Percentiles rank a stretch among this genome's conserved stretches.
Evolutionary conservation across 2,113 vertebrate species (phyloP).

Genomic region (Nothocercus julius): DNA sequence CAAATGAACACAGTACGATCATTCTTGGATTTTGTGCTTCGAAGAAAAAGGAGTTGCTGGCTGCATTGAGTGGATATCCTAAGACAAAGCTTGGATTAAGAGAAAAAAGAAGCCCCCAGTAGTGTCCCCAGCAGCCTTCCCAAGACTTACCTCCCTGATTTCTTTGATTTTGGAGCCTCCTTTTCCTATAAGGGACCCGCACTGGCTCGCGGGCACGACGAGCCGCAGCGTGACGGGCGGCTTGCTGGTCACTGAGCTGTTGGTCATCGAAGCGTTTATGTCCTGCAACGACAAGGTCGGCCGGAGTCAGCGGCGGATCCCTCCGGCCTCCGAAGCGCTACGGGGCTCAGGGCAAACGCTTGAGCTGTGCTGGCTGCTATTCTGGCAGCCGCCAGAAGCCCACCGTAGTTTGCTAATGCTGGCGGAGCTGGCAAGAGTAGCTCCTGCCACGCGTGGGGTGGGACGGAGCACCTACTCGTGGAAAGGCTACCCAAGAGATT

Average conservation of each 20-base stretch:
- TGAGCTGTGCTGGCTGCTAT: background rate
- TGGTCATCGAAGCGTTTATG: slow-evolving; percentile 90
- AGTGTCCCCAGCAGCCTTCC: background rate
- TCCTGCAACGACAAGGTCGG: slow-evolving; percentile 80
- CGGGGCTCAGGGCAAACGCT: background rate
- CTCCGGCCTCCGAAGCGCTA: background rate
- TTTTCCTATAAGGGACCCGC: slow-evolving; percentile 94
- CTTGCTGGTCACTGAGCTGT: slow-evolving; percentile 91
- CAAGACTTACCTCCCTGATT: slow-evolving; percentile 88
- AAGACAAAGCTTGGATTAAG: background rate
- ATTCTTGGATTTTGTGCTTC: background rate
- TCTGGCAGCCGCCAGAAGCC: background rate
- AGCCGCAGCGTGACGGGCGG: slow-evolving; percentile 91
- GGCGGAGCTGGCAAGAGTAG: background rate
- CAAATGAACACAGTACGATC: background rate
- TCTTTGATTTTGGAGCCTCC: slow-evolving; percentile 96
- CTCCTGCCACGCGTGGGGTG: background rate
- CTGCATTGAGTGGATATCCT: background rate
- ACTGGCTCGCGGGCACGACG: slow-evolving; percentile 92
- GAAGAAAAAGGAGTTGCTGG: background rate
- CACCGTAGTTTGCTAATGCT: background rate
- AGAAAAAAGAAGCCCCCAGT: background rate
- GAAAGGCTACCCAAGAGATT: background rate
- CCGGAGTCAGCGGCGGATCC: background rate
- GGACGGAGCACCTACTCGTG: background rate